These are phyloP conservation scores for Crocodylus rhombifer DNA, from an alignment of 2,797 vertebrate genomes.

Conservation along the genomic window DNA sequence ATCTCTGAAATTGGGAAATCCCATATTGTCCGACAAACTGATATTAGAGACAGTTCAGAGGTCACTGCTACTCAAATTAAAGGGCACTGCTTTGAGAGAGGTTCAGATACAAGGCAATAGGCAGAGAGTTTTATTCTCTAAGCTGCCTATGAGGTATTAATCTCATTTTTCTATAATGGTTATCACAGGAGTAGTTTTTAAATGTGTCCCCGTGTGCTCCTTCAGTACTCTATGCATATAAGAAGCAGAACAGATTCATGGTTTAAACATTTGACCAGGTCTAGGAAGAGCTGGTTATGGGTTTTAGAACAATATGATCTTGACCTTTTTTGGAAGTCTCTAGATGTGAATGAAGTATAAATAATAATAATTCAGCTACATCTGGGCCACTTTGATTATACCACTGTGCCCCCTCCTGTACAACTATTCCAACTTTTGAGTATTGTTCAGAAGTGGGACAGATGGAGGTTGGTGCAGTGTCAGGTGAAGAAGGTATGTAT, in stretches of 20 bases:
- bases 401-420: rapidly evolving
- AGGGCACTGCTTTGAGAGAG: not conserved
- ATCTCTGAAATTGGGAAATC: not conserved
- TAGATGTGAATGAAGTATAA: rapidly evolving
- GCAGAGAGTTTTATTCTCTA: rapidly evolving
- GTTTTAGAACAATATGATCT: not conserved
- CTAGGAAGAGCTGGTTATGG: not conserved
- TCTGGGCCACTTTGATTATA: not conserved
- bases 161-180: rapidly evolving
- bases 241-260: not conserved
- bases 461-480: too few relatives aligned
- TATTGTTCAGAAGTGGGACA: not conserved
- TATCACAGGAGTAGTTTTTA: not conserved
- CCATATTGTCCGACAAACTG: not conserved
- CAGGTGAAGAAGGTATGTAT: too few relatives aligned
- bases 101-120: rapidly evolving
- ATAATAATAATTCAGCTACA: not conserved
- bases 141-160: not conserved
- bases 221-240: rapidly evolving
- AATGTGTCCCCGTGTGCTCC: not conserved
- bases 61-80: not conserved
- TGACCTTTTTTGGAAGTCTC: not conserved
- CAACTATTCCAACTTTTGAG: not conserved
- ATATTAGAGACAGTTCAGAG: not conserved
- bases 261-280: not conserved